Base-by-base conservation (phyloP, 1,140 invertebrate genomes). In the Helicoverpa armigera region DNA sequence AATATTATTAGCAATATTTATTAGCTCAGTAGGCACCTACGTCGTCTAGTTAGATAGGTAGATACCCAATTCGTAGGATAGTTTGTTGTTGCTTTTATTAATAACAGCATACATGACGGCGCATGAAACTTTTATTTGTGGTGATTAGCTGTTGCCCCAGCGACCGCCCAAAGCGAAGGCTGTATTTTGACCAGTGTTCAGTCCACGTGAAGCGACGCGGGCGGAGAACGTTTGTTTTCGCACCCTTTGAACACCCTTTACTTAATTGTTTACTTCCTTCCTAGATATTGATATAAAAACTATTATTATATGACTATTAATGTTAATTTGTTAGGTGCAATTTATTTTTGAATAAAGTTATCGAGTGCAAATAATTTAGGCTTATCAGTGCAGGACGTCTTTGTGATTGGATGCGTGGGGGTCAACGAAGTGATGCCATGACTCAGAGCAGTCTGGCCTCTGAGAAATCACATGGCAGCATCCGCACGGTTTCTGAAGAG, bases 51-150 rank as follows among this genome's bases (percentile, higher is more conserved):
- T 43, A 43, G 14, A n/a, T 16, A 54, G 1, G 16, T 67, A 54
- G 1, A 11, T 67, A 7, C 18, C 35, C 31, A 53, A 70, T 70
- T 14, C 58, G 48, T 58, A 58, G 54, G 53, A 58, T 53, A 29
- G 74, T 76, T 0, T 43, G 31, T n/a, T 56, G n/a, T 2, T 43
- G 31, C 0, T 56, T n/a, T 63, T 29, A 67, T 77, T 69, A 78
- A 79, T 79, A 79, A 70, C 43, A 67, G 51, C 13, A 35, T 60
- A 70, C 53, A 70, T 82, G 81, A 83, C 43, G 80, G 83, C 86
- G 85, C 84, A 92, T 92, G 86, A 90, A 92, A 90, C 56, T 89
- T 90, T 91, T 83, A 90, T 94, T 94, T 94, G 93, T 94, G 90
- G 86, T 92, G 87, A 90, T 93, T 90, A 90, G 83, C 84, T 88